A percentile compares a stretch with the other conserved stretches of the same genome.
phyloP scores from a whole-genome alignment of 2,888 invertebrate genomes.

The Pandemis heparana region DNA sequence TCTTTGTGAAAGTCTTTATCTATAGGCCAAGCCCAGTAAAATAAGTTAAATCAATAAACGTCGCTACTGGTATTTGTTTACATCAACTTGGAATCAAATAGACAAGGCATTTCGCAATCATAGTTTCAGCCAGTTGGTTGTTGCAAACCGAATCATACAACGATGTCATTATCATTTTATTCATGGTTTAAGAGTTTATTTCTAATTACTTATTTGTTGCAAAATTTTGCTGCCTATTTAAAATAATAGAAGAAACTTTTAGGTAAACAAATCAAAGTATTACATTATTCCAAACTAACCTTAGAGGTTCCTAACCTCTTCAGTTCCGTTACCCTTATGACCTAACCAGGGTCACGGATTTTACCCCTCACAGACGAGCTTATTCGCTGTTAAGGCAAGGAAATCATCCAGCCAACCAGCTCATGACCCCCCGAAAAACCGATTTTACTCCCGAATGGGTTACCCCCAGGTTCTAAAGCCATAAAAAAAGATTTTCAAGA shows the following conservation, averaged over 20 bases:
- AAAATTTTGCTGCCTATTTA: constrained; percentile 2
- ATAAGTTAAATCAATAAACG: background rate
- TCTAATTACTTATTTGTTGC: constrained; percentile 5
- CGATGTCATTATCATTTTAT: constrained; percentile 22
- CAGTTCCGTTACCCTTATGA: too few species aligned
- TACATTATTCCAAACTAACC: too few species aligned
- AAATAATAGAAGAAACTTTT: background rate
- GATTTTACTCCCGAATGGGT: too few species aligned
- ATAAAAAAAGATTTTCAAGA: too few species aligned
- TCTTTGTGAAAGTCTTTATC: background rate
- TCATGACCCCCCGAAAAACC: too few species aligned
- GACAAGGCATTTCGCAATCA: background rate
- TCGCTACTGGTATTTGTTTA: constrained; percentile 4
- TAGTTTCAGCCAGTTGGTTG: constrained; percentile 22
- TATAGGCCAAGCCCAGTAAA: background rate
- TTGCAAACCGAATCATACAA: constrained; percentile 19
- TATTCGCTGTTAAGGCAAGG: too few species aligned
- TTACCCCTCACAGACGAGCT: too few species aligned
- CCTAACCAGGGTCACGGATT: too few species aligned
- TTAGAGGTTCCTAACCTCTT: too few species aligned
- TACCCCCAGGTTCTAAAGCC: too few species aligned
- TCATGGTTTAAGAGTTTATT: constrained; percentile 26
- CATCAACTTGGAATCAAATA: background rate
- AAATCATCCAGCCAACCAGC: too few species aligned
- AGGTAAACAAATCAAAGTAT: background rate